Percentiles rank a stretch among this genome's conserved stretches.
Evolutionary conservation across 2,797 vertebrate species (phyloP).

Genomic region (Chaetophractus vellerosus): DNA sequence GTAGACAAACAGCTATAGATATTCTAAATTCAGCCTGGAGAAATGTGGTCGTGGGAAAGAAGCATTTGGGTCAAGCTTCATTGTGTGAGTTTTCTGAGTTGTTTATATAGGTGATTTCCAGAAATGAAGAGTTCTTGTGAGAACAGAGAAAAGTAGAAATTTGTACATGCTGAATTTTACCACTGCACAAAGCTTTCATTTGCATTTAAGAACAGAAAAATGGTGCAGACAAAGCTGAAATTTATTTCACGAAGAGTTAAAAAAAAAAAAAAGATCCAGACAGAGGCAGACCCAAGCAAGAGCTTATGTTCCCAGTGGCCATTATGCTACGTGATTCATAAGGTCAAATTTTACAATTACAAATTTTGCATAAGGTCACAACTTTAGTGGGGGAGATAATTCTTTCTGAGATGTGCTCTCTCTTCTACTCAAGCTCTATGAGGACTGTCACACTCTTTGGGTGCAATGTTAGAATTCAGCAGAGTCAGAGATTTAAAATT

Average conservation of each 20-base stretch:
- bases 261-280: neutral
- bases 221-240: neutral
- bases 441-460: constrained; percentile 75
- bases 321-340: constrained; percentile 21
- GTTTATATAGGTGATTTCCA: constrained; percentile 45
- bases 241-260: constrained; percentile 45
- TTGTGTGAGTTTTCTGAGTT: neutral
- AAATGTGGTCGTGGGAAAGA: neutral
- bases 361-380: constrained; percentile 74
- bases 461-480: constrained; percentile 76
- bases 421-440: neutral
- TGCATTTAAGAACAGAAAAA: neutral
- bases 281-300: neutral
- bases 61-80: neutral
- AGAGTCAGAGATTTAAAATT: constrained; percentile 74
- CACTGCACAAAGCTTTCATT: neutral
- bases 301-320: constrained; percentile 19
- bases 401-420: constrained; percentile 28
- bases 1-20: neutral
- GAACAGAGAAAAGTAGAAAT: neutral
- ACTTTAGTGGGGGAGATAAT: neutral
- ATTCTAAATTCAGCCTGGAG: neutral
- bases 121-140: neutral
- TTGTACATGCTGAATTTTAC: neutral
- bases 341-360: constrained; percentile 79